A percentile compares a stretch with the other conserved stretches of the same genome.
Conservation (phyloP, 2,888 invertebrate species). For the Isotomurus palustris region DNA sequence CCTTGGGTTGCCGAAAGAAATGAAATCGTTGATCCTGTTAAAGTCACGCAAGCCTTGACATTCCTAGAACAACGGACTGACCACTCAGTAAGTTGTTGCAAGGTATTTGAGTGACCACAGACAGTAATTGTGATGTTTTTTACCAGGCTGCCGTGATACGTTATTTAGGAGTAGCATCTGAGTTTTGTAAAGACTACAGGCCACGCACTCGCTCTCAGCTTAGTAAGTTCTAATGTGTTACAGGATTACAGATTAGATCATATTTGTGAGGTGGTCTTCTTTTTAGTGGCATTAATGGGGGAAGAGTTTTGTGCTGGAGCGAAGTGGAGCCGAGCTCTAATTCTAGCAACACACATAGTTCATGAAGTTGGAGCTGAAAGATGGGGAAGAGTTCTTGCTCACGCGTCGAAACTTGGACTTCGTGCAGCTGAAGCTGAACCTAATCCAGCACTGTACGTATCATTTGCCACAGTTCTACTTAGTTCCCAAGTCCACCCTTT, state of each 20-base stretch:
- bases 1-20: conserved; percentile 36
- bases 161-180: conserved; percentile 43
- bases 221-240: conserved; percentile 26
- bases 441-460: conserved; percentile 37
- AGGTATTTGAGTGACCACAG: not conserved
- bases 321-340: conserved; percentile 38
- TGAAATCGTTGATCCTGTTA: no score
- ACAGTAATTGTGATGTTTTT: not conserved
- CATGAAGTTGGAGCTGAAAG: conserved; percentile 41
- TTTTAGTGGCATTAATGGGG: conserved; percentile 43
- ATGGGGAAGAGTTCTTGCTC: conserved; percentile 33
- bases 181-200: conserved; percentile 40
- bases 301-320: conserved; percentile 35
- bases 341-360: conserved; percentile 43
- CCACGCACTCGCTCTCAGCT: conserved; percentile 40
- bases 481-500: conserved; percentile 30
- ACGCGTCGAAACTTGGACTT: conserved; percentile 37
- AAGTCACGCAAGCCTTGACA: conserved; percentile 25
- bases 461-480: conserved; percentile 39
- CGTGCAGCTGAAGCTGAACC: conserved; percentile 36
- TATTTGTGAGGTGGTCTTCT: not conserved
- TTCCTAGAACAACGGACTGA: conserved; percentile 28
- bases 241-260: not conserved
- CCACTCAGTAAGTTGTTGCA: conserved; percentile 39
- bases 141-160: conserved; percentile 31